Evolutionary conservation across 2,888 invertebrate species (phyloP), one percentile per base, ranked within the genome.

Genomic region (Hymenopus coronatus): DNA sequence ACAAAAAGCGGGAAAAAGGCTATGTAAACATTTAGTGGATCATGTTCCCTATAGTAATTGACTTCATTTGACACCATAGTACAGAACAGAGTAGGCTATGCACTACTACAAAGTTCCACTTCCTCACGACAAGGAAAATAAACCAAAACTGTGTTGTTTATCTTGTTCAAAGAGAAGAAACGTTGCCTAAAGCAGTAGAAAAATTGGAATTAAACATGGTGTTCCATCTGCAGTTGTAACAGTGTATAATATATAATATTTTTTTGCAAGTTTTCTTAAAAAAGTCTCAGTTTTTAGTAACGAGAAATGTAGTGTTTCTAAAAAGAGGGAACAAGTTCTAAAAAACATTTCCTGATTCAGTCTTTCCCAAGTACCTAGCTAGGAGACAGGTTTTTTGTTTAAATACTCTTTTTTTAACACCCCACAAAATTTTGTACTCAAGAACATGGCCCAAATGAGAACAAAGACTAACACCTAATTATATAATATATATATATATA

Each of bases 41-140:
- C 94, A 95, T 96, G 96, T 96, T 96, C 96, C 96, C 96, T 96
- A 96, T 95, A 96, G 95, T 96, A 96, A 96, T 96, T 96, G 96
- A 96, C 96, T 91, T 91, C 89, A 90, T 90, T 70, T 91, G 89
- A 90, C 89, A 89, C 82, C 70, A 88, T 88, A 88, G 88, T 88
- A 46, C 54, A 70, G 33, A 46, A 88, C 83, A 86, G 88, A 88
- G 82, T 83, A 82, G 33, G 86, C 88, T 88, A 88, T 82, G 54
- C 54, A 46, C 2, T 81, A 86, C 33, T 87, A 87, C 33, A 87
- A 81, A 87, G 82, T 87, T 87, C n/a, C 33, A 87, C 15, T 54
- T 15, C 54, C 15, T 54, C 54, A 20, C 54, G 15, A 54, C 15
- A 3, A 54, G 15, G 6, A 54, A 54, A 54, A 14, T 15, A 54